phyloP scores from a whole-genome alignment of 2,797 vertebrate genomes.

The Chrysocyon brachyurus region DNA sequence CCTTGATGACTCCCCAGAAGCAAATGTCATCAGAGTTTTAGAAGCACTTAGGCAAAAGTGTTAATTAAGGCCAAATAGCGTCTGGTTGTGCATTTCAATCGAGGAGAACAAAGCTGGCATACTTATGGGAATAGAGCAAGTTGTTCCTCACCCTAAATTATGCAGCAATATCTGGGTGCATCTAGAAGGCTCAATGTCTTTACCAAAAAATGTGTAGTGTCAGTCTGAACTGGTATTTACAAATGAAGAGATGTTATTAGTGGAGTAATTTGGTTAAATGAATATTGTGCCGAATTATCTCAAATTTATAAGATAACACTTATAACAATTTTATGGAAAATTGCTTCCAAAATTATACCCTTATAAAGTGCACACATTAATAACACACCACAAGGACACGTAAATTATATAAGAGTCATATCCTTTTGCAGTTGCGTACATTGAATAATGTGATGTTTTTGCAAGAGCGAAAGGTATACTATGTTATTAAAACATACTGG shows the following conservation, averaged over 20 bases:
- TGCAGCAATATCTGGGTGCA: not conserved
- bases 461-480: slow-evolving; percentile 54
- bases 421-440: slow-evolving; percentile 52
- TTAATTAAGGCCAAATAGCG: not conserved
- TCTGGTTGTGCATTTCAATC: not conserved
- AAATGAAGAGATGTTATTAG: slow-evolving; percentile 74
- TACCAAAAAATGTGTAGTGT: slow-evolving; percentile 32
- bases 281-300: slow-evolving; percentile 78
- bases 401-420: slow-evolving; percentile 75
- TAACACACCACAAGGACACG: slow-evolving; percentile 69
- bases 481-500: slow-evolving; percentile 64
- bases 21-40: not conserved
- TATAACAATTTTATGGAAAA: slow-evolving; percentile 73
- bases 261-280: slow-evolving; percentile 75
- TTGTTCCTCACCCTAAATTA: not conserved
- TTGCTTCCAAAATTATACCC: slow-evolving; percentile 78
- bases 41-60: not conserved
- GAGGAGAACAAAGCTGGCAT: not conserved
- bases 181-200: not conserved
- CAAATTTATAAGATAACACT: slow-evolving; percentile 74
- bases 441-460: slow-evolving; percentile 75
- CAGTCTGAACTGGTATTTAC: slow-evolving; percentile 69
- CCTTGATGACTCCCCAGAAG: not conserved
- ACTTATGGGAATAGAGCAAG: not conserved
- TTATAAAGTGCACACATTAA: slow-evolving; percentile 76